A percentile compares a stretch with the other conserved stretches of the same genome.
Conservation (phyloP, 2,797 vertebrate species). For the Rhyacichthys aspro region DNA sequence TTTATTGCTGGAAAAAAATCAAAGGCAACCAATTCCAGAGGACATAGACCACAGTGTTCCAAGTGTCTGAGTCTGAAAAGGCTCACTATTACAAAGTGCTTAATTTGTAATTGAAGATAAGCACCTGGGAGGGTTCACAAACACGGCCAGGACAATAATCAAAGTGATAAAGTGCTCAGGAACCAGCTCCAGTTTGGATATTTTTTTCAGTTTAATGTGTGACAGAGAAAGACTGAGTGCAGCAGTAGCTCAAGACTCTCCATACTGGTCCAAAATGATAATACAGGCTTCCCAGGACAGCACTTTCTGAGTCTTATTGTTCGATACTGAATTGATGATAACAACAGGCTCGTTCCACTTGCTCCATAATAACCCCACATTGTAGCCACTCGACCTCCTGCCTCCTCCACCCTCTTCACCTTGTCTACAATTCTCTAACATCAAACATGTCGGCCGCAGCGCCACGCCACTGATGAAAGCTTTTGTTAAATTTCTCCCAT, state of each 20-base stretch:
- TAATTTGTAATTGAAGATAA: conserved; percentile 1
- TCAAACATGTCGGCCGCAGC: conserved; percentile 69
- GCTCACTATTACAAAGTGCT: conserved; percentile 1
- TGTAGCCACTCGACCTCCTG: conserved; percentile 45
- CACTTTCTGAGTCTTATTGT: conserved; percentile 2
- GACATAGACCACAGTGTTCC: not conserved
- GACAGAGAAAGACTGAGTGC: too few relatives aligned
- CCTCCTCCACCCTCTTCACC: conserved; percentile 28
- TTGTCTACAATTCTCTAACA: conserved; percentile 64
- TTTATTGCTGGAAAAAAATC: conserved; percentile 1
- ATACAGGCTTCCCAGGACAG: not conserved
- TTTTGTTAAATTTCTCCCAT: conserved; percentile 58
- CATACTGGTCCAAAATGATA: not conserved
- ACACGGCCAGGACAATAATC: not conserved
- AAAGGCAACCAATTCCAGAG: not conserved
- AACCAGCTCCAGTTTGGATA: too few relatives aligned
- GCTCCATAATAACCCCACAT: conserved; percentile 46
- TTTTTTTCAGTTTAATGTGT: too few relatives aligned
- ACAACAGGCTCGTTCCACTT: conserved; percentile 34
- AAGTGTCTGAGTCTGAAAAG: not conserved
- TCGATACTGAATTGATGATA: conserved; percentile 8
- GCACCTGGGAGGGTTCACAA: not conserved
- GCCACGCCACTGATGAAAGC: conserved; percentile 71
- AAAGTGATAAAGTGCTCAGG: not conserved
- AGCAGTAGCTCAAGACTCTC: too few relatives aligned